A percentile compares a stretch with the other conserved stretches of the same genome.
Conservation (phyloP, 2,888 invertebrate genomes). For the Phyto melanocephala region DNA sequence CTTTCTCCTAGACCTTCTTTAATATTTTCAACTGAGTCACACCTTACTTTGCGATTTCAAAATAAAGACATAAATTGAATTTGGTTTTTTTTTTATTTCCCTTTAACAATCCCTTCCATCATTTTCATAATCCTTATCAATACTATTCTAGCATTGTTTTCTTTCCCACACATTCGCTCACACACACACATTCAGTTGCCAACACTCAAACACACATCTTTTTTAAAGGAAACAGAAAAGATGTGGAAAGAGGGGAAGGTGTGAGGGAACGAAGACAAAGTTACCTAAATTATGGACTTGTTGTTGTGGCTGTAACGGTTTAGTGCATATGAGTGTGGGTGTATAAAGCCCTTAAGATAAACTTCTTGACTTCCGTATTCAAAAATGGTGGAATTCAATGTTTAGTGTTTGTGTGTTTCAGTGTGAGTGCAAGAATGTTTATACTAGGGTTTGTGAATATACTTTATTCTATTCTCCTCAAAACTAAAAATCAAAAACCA, state of each 20-base stretch:
- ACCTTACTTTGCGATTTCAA: not conserved
- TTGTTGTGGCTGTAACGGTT: not conserved
- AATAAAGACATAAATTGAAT: conserved; percentile 28
- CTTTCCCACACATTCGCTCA: not conserved
- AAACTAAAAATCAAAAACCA: no score
- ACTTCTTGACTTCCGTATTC: conserved; percentile 24
- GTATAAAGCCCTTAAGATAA: conserved; percentile 11
- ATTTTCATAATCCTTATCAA: not conserved
- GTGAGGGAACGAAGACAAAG: not conserved
- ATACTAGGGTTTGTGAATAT: no score
- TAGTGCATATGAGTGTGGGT: not conserved
- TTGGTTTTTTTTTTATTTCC: conserved; percentile 21
- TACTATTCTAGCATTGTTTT: not conserved
- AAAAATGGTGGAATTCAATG: conserved; percentile 11
- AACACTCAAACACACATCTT: not conserved
- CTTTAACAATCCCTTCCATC: not conserved
- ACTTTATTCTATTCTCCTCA: no score
- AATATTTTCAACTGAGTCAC: no score
- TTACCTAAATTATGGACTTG: conserved; percentile 20
- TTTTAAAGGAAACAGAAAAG: not conserved
- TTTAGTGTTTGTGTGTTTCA: not conserved
- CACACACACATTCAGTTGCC: not conserved
- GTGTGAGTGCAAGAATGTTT: no score
- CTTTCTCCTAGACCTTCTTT: not conserved
- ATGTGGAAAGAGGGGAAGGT: not conserved